These are phyloP conservation scores for Hymenopus coronatus DNA, from an alignment of 2,888 invertebrate species.

Conservation along the genomic window DNA sequence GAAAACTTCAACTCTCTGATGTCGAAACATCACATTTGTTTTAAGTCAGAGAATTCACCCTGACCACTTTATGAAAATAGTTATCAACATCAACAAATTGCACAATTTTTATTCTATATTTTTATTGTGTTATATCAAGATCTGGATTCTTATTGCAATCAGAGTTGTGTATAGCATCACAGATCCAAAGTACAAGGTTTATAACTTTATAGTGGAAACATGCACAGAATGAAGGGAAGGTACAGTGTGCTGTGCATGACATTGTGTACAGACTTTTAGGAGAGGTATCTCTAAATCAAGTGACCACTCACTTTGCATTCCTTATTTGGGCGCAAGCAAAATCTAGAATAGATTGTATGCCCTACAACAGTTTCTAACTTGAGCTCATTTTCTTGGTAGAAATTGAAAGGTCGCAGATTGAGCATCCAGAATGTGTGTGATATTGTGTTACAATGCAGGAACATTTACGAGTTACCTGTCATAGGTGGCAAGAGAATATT, in stretches of 20 bases:
- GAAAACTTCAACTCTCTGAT: constrained; percentile 18
- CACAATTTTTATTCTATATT: constrained; percentile 2
- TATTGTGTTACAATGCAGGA: too few species aligned
- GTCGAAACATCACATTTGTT: constrained; percentile 16
- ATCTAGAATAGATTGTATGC: background rate
- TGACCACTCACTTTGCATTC: background rate
- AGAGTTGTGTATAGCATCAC: constrained; percentile 23
- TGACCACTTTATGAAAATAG: constrained; percentile 30
- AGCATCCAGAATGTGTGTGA: background rate
- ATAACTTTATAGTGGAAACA: background rate
- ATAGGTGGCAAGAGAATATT: too few species aligned
- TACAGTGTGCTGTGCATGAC: background rate
- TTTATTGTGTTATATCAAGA: constrained; percentile 8
- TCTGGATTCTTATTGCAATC: constrained; percentile 25
- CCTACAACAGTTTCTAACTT: background rate
- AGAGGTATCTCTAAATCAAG: background rate
- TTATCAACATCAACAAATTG: constrained; percentile 23
- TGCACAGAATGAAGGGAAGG: background rate
- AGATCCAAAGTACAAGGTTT: constrained; percentile 21
- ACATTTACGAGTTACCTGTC: too few species aligned
- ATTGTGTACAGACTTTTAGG: background rate
- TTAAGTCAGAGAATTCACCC: constrained; percentile 1
- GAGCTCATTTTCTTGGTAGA: background rate
- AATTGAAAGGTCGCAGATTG: background rate
- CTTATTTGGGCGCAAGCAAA: background rate